A percentile compares a stretch with the other conserved stretches of the same genome.
Conservation (phyloP, 2,113 vertebrate genomes). For the Psittacula cyanocephala region DNA sequence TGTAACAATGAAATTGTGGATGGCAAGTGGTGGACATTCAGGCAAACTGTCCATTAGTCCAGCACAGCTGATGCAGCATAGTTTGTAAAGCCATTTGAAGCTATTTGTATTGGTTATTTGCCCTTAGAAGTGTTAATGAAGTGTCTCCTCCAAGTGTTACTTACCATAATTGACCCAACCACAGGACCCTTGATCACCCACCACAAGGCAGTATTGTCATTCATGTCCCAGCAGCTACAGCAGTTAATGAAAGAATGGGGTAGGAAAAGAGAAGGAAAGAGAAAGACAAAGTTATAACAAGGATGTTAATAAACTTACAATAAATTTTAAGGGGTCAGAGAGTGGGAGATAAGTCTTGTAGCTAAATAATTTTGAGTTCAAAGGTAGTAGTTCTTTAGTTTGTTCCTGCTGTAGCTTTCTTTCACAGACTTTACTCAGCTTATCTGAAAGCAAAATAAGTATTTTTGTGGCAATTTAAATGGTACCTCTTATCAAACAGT, state of each 20-base stretch:
- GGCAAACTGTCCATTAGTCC: neutral
- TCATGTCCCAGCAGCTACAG: slow-evolving; percentile 96
- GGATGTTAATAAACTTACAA: neutral
- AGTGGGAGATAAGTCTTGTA: neutral
- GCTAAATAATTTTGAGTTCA: neutral
- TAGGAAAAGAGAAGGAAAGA: neutral
- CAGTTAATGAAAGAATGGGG: neutral
- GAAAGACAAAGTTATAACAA: neutral
- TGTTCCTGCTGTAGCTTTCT: neutral
- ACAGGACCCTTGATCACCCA: slow-evolving; percentile 99
- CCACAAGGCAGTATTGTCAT: slow-evolving; percentile 96
- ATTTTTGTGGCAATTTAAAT: neutral
- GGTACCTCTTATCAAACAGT: neutral
- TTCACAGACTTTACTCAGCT: neutral
- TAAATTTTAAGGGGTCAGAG: neutral
- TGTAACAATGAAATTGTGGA: neutral
- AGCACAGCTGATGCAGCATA: neutral
- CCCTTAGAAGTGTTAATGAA: neutral
- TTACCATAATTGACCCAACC: slow-evolving; percentile 96
- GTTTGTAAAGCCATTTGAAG: neutral
- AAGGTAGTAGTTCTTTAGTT: neutral
- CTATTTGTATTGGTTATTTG: neutral
- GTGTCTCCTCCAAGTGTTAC: neutral
- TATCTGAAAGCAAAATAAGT: neutral
- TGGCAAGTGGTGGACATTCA: neutral